Conservation (phyloP, 2,797 vertebrate species). For the Picus viridis region DNA sequence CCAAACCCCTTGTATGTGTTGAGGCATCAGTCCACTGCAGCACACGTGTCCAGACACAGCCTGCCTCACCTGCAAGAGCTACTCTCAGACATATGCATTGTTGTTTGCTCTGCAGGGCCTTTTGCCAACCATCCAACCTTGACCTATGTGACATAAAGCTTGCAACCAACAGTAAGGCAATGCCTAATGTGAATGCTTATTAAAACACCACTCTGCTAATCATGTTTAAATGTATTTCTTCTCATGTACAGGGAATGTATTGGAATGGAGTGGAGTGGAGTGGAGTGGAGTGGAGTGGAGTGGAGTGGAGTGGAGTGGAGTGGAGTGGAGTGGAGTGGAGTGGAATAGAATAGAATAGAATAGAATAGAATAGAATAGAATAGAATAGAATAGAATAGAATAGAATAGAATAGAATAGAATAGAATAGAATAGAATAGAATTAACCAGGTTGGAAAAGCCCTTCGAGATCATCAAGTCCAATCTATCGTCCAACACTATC, state of each 20-base stretch:
- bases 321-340: no score
- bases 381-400: no score
- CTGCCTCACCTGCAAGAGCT: not conserved
- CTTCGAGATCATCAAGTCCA: no score
- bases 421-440: no score
- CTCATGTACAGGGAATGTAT: not conserved
- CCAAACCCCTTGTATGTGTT: rapidly evolving
- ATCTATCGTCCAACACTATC: no score
- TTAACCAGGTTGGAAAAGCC: no score
- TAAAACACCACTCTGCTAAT: not conserved
- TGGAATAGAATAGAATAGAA: no score
- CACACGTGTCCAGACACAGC: rapidly evolving
- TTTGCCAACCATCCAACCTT: not conserved
- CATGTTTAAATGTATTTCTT: not conserved
- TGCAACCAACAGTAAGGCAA: not conserved
- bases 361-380: no score
- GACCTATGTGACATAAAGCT: not conserved
- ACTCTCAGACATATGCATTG: not conserved
- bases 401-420: no score
- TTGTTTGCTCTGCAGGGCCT: not conserved
- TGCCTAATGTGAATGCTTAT: not conserved
- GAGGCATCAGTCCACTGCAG: rapidly evolving
- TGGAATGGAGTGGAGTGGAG: not conserved
- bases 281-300: no score
- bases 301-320: no score